Evolutionary conservation across 2,113 vertebrate genomes (phyloP).

Genomic region (Gymnobelideus leadbeateri): DNA sequence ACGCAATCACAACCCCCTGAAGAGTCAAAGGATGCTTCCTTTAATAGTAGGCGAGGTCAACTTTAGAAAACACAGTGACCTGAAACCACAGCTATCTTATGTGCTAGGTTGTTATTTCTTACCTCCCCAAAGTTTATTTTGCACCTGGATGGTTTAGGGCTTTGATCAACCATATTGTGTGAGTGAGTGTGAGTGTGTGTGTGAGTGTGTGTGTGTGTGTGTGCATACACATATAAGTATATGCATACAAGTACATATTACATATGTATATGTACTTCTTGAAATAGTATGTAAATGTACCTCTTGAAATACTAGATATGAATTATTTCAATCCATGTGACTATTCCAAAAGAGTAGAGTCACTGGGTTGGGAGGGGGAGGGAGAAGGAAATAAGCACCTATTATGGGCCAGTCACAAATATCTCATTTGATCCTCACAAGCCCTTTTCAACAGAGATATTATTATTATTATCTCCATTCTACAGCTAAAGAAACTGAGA

Average conservation of each 20-base stretch:
- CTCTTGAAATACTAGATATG: background rate
- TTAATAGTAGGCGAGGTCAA: background rate
- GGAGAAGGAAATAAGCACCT: background rate
- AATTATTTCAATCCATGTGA: background rate
- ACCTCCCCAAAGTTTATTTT: background rate
- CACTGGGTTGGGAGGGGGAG: background rate
- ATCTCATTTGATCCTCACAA: background rate
- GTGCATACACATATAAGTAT: no score
- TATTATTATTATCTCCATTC: background rate
- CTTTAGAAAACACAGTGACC: slow-evolving; percentile 58
- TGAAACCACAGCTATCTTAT: background rate
- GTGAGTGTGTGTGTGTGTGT: no score
- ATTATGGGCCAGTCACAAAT: background rate
- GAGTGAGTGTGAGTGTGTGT: no score
- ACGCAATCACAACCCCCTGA: slow-evolving; percentile 65
- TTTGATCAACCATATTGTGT: background rate
- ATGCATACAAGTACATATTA: background rate
- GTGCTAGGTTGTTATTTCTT: background rate
- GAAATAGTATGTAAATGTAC: background rate
- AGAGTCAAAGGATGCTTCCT: slow-evolving; percentile 54
- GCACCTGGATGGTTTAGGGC: background rate
- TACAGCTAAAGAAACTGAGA: background rate
- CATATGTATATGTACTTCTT: background rate
- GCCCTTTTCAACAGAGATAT: background rate
- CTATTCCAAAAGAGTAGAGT: background rate